Percentiles rank a stretch among this genome's conserved stretches.
These are phyloP conservation scores for Sorex maritimensis DNA, from an alignment of 2,797 vertebrate genomes.

Conservation along the genomic window DNA sequence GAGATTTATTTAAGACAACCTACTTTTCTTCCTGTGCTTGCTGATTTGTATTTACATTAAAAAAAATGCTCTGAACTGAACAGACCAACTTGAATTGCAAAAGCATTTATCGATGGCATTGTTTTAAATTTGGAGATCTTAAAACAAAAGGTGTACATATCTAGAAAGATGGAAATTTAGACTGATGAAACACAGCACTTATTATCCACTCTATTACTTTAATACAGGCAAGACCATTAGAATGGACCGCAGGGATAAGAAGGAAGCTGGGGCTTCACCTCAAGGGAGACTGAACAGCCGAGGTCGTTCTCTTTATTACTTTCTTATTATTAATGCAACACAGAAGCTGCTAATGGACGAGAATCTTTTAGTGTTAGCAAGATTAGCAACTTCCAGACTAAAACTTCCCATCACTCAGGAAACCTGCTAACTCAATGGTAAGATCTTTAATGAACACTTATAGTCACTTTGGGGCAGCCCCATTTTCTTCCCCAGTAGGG, in stretches of 20 bases:
- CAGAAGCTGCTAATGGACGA: conserved; percentile 82
- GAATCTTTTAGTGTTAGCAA: conserved; percentile 84
- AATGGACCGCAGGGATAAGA: conserved; percentile 60
- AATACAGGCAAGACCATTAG: conserved; percentile 70
- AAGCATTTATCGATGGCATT: conserved; percentile 11
- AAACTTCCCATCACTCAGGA: conserved; percentile 74
- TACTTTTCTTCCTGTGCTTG: neutral
- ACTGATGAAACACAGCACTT: conserved; percentile 21
- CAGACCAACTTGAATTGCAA: conserved; percentile 21
- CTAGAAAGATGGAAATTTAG: conserved; percentile 53
- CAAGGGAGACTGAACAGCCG: conserved; percentile 69
- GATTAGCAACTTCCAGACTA: conserved; percentile 83
- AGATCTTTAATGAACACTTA: conserved; percentile 81
- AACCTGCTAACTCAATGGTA: conserved; percentile 66
- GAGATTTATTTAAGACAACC: conserved; percentile 79
- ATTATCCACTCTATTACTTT: conserved; percentile 53
- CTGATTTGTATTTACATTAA: conserved; percentile 74
- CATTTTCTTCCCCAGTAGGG: conserved; percentile 72
- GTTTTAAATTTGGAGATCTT: conserved; percentile 46
- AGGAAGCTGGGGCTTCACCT: conserved; percentile 30
- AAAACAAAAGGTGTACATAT: neutral
- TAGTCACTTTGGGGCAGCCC: conserved; percentile 73
- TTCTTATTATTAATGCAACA: conserved; percentile 84
- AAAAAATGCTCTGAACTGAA: conserved; percentile 37
- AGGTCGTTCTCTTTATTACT: conserved; percentile 77